These are phyloP conservation scores for Linurgus olivaceus DNA, from an alignment of 2,797 vertebrate species.

Conservation along the genomic window DNA sequence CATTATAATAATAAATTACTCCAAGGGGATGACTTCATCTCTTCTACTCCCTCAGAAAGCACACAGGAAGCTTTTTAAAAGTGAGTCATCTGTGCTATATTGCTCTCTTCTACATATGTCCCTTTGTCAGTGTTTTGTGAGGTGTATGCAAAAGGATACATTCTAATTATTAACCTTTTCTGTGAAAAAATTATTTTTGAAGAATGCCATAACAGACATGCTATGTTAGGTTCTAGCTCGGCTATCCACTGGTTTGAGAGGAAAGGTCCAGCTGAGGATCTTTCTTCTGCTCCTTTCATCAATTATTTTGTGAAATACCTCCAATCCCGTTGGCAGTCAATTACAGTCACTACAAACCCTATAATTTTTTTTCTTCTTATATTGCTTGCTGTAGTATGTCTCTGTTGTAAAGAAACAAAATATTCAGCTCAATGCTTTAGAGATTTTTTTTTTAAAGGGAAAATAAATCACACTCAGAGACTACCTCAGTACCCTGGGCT, in stretches of 20 bases:
- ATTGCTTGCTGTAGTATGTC: slow-evolving; percentile 5
- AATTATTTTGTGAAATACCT: slow-evolving; percentile 34
- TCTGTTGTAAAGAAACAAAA: not conserved
- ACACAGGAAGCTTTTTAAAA: not conserved
- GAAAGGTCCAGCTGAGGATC: not conserved
- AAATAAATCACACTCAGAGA: slow-evolving; percentile 15
- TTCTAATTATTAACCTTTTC: not conserved
- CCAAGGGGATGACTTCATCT: not conserved
- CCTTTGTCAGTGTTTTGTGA: not conserved
- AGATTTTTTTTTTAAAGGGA: not conserved
- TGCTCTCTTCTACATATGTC: not conserved
- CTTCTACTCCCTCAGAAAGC: not conserved
- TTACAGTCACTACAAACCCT: slow-evolving; percentile 1
- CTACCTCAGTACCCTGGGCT: not conserved
- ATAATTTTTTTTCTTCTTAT: not conserved
- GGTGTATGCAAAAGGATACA: not conserved
- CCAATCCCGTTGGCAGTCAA: slow-evolving; percentile 8
- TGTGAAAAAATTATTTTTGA: not conserved
- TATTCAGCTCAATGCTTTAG: slow-evolving; percentile 14
- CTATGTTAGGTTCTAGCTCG: not conserved
- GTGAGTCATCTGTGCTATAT: not conserved
- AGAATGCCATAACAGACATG: not conserved
- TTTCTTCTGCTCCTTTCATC: not conserved
- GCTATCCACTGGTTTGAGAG: not conserved
- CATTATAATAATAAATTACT: not conserved